phyloP scores from a whole-genome alignment of 2,113 vertebrate genomes.

The Uria lomvia region DNA sequence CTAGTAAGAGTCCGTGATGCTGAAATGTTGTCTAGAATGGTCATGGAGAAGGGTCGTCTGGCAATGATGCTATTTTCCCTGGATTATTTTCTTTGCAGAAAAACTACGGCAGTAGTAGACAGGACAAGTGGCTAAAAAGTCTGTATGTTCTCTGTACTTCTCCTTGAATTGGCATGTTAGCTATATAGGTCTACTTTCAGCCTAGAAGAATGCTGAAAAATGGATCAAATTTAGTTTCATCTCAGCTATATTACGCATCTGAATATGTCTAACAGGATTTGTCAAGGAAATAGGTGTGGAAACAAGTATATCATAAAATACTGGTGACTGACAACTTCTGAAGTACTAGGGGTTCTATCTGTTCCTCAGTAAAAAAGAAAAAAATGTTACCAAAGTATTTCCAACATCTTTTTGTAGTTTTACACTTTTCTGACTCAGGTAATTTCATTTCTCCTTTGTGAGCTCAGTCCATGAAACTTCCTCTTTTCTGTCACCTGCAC shows the following conservation, averaged over 20 bases:
- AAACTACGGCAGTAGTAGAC: not conserved
- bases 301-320: not conserved
- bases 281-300: not conserved
- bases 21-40: not conserved
- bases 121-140: not conserved
- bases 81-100: not conserved
- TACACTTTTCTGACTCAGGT: not conserved
- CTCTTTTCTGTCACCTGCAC: not conserved
- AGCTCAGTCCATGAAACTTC: not conserved
- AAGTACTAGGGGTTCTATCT: accelerated
- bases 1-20: not conserved
- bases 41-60: not conserved
- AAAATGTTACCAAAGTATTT: not conserved
- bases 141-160: not conserved
- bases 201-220: not conserved
- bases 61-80: not conserved
- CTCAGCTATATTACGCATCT: not conserved
- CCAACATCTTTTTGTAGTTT: not conserved
- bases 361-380: not conserved
- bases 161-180: not conserved
- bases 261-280: not conserved
- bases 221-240: not conserved
- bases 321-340: not conserved
- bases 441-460: constrained; percentile 7
- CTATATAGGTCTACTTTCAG: not conserved